A percentile compares a stretch with the other conserved stretches of the same genome.
phyloP scores from a whole-genome alignment of 2,113 vertebrate species.

The Paracyprichromis sp. region DNA sequence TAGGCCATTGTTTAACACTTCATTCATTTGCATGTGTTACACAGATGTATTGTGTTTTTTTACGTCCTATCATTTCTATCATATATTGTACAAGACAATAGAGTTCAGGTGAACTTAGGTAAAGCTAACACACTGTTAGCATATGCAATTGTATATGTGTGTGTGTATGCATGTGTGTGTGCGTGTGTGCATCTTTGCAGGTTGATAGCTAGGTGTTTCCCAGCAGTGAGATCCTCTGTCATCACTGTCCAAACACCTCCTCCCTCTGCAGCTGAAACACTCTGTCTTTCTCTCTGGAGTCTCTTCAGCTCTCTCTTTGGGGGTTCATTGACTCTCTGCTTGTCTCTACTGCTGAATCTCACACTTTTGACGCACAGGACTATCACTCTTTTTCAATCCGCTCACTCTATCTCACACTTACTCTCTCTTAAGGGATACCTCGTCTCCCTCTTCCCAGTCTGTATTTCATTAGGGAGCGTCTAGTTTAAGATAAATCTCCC shows the following conservation, averaged over 20 bases:
- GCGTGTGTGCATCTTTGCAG: neutral
- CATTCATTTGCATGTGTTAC: neutral
- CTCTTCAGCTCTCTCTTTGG: neutral
- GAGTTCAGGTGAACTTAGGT: neutral
- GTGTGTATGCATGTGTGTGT: neutral
- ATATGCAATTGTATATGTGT: neutral
- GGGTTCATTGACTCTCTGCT: neutral
- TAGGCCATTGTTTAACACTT: neutral
- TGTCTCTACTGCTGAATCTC: slow-evolving; percentile 20
- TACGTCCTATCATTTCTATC: neutral
- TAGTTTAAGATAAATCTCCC: neutral
- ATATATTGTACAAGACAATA: neutral
- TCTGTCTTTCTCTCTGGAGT: slow-evolving; percentile 11
- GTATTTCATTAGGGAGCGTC: neutral
- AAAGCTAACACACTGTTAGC: neutral
- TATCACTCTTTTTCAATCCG: slow-evolving; percentile 39
- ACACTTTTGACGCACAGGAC: slow-evolving; percentile 44
- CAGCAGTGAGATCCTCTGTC: slow-evolving; percentile 49
- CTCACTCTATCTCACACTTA: slow-evolving; percentile 13
- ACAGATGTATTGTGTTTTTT: neutral
- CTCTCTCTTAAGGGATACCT: neutral
- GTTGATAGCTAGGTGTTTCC: slow-evolving; percentile 57
- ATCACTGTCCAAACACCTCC: slow-evolving; percentile 48
- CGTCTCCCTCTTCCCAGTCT: neutral
- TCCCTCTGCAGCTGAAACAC: slow-evolving; percentile 33